Evolutionary conservation across 2,888 invertebrate species (phyloP).

Genomic region (Meteorus cinctellus): DNA sequence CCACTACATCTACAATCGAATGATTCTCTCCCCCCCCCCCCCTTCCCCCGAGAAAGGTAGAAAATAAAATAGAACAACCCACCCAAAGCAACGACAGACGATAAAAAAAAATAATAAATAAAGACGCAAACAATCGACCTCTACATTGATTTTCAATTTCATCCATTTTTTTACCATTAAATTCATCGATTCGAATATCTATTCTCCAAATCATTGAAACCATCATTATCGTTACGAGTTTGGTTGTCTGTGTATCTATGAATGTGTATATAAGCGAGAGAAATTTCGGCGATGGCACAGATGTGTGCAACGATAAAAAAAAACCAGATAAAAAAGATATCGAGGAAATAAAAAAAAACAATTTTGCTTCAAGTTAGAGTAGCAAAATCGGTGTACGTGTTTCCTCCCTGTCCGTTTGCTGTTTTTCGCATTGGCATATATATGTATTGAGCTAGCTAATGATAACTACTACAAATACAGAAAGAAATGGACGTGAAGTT

Average conservation of each 20-base stretch:
- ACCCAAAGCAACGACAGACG: not conserved
- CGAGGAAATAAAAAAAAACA: not conserved
- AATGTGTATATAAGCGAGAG: not conserved
- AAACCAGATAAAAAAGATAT: not conserved
- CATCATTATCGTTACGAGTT: not conserved
- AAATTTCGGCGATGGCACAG: not conserved
- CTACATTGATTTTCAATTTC: not conserved
- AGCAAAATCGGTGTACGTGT: constrained; percentile 6
- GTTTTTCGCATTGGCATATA: not conserved
- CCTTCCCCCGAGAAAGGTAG: not conserved
- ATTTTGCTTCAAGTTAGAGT: constrained; percentile 5
- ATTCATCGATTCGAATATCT: not conserved
- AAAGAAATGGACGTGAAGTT: not conserved
- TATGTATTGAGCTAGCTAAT: not conserved
- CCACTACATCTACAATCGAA: constrained; percentile 5
- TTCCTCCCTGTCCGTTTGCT: not conserved
- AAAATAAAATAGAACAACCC: not conserved
- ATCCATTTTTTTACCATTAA: not conserved
- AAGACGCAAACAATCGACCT: constrained; percentile 17
- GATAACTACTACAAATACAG: not conserved
- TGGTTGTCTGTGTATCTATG: not conserved
- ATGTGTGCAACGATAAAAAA: not conserved
- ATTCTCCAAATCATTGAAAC: not conserved
- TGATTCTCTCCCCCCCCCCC: not conserved
- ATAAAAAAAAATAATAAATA: not conserved